Evolutionary conservation across 1,140 invertebrate species (phyloP).

Genomic region (Eumaeus atala): DNA sequence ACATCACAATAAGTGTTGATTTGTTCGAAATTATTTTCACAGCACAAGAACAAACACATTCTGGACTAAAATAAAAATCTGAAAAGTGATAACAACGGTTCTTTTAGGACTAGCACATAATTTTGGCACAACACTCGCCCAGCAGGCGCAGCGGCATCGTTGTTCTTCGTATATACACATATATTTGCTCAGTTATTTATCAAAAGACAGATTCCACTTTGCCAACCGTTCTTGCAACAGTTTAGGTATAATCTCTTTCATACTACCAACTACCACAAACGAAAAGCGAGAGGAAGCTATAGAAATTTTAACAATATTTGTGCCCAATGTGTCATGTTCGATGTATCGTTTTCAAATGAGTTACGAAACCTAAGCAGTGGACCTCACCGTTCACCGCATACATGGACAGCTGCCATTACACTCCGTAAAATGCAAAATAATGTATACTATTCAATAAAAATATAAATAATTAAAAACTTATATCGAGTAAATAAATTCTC

Average conservation of each 20-base stretch:
- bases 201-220: constrained; percentile 35
- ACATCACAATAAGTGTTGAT: constrained; percentile 51
- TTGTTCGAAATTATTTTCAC: constrained; percentile 66
- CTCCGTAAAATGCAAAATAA: constrained; percentile 71
- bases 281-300: constrained; percentile 55
- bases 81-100: constrained; percentile 73
- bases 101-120: constrained; percentile 71
- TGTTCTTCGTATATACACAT: constrained; percentile 61
- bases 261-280: constrained; percentile 42
- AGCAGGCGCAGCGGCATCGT: constrained; percentile 57
- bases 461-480: constrained; percentile 66
- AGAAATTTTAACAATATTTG: constrained; percentile 61
- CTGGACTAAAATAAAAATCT: constrained; percentile 73
- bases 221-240: constrained; percentile 17
- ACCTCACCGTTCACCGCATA: constrained; percentile 42
- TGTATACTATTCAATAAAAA: constrained; percentile 64
- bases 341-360: constrained; percentile 66
- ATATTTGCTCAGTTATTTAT: constrained; percentile 42
- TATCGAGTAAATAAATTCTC: constrained; percentile 74
- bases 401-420: constrained; percentile 69
- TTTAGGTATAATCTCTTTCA: constrained; percentile 44
- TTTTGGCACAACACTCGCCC: constrained; percentile 69
- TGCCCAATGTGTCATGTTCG: constrained; percentile 73
- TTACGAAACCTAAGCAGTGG: constrained; percentile 58
- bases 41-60: constrained; percentile 72